phyloP scores from a whole-genome alignment of 2,113 vertebrate species.

The Notothenia rossii region DNA sequence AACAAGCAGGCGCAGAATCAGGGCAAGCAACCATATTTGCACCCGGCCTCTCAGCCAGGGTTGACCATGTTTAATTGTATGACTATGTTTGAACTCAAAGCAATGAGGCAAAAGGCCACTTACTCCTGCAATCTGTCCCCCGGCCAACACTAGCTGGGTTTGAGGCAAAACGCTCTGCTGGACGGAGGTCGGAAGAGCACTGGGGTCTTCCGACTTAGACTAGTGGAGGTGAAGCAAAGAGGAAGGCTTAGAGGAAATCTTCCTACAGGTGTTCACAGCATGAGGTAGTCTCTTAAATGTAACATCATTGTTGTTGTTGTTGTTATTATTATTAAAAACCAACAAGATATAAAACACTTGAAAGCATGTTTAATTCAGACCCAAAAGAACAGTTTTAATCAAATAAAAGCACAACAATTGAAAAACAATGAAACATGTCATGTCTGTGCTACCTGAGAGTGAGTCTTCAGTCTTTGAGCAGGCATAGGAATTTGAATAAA shows the following conservation, averaged over 20 bases:
- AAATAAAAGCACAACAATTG: constrained; percentile 31
- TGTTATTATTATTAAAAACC: constrained; percentile 1
- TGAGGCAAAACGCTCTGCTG: constrained; percentile 94
- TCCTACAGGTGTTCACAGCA: constrained; percentile 31
- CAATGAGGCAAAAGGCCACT: constrained; percentile 79
- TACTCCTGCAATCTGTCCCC: constrained; percentile 98
- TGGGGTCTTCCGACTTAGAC: constrained; percentile 94
- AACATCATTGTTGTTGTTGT: constrained; percentile 1
- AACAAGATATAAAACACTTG: background rate
- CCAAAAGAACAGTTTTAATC: background rate
- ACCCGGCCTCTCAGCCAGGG: constrained; percentile 14
- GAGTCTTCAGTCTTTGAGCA: constrained; percentile 47
- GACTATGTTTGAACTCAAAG: constrained; percentile 41
- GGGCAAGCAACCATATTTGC: constrained; percentile 46
- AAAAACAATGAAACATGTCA: constrained; percentile 3
- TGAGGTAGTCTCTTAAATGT: constrained; percentile 2
- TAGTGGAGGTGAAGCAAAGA: constrained; percentile 83
- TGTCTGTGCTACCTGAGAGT: constrained; percentile 43
- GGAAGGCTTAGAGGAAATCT: constrained; percentile 50
- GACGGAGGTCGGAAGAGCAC: constrained; percentile 90
- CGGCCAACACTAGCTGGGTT: constrained; percentile 96
- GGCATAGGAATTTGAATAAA: constrained; percentile 61
- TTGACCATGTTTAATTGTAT: constrained; percentile 21
- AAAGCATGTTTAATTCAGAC: constrained; percentile 18
- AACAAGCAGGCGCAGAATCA: constrained; percentile 57